Base-by-base conservation (phyloP, 2,888 invertebrate species). In the Dynastes grantii region DNA sequence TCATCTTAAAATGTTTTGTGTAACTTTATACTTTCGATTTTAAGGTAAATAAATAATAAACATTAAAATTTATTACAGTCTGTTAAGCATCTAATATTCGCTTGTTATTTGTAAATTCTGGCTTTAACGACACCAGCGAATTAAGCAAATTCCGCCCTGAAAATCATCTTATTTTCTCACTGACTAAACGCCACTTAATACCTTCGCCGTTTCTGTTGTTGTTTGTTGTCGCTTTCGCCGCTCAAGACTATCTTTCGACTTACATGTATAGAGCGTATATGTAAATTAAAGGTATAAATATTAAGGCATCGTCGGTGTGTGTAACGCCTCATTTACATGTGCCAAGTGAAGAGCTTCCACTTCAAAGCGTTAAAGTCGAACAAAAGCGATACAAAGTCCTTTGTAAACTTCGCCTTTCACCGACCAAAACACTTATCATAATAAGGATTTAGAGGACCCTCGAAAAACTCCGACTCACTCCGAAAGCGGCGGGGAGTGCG, bases 321-420 rank as follows among this genome's bases (percentile, higher is more conserved):
- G 11, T 37, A 73, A 58, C 73, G 58, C 37, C 55, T 58, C 58
- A 73, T 73, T 73, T 73, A 73, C 58, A 58, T 37, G 37, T 73
- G 22, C 37, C 71, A 9, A 71, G 71, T 40, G 58, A 40, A 73
- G 73, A 70, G n/a, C 58, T 8, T n/a, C 70, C 37, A 70, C 70
- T 70, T 70, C 70, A 53, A 53, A 53, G 70, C 16, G 73, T 58
- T 58, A 13, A 71, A 22, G 58, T 55, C 58, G 58, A 73, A 73
- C 73, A 73, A 73, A 73, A 73, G 73, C 58, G 71, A 73, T 73
- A 55, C 58, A 58, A 40, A 58, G 11, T 37, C 73, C 73, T 73
- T 73, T 73, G 73, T 73, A 73, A 73, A 55, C 73, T 73, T 73
- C 73, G 22, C 73, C 73, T 73, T 71, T 71, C 71, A 71, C 55